Evolutionary conservation across 1,140 invertebrate species (phyloP).

Genomic region (Ruditapes philippinarum): DNA sequence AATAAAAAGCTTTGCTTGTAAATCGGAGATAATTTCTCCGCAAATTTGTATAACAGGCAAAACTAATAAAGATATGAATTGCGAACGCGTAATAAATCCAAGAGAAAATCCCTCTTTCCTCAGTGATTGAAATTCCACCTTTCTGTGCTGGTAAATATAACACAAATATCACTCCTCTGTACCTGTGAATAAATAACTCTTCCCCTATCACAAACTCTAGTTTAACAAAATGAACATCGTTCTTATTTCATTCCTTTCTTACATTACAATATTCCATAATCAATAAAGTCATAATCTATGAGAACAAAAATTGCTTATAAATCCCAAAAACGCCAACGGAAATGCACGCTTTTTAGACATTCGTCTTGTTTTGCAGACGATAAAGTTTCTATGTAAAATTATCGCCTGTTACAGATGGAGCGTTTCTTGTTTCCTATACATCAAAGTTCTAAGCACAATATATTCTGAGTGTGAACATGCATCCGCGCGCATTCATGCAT

Average conservation of each 20-base stretch:
- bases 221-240: too few species aligned
- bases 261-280: too few species aligned
- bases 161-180: too few species aligned
- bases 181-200: too few species aligned
- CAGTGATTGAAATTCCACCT: neutral
- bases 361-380: neutral
- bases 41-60: neutral
- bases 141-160: too few species aligned
- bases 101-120: neutral
- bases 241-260: too few species aligned
- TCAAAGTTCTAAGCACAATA: conserved; percentile 12
- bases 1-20: neutral
- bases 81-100: conserved; percentile 3
- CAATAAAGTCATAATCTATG: too few species aligned
- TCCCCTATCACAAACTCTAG: too few species aligned
- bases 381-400: neutral
- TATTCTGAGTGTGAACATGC: conserved; percentile 13
- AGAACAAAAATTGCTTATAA: too few species aligned
- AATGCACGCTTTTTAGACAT: too few species aligned
- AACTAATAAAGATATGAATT: neutral
- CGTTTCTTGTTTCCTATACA: neutral
- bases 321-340: too few species aligned
- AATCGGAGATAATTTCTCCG: neutral
- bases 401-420: neutral
- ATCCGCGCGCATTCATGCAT: conserved; percentile 10